Evolutionary conservation across 2,113 vertebrate genomes (phyloP), one percentile per base, ranked within the genome.

Genomic region (Amia ocellicauda): DNA sequence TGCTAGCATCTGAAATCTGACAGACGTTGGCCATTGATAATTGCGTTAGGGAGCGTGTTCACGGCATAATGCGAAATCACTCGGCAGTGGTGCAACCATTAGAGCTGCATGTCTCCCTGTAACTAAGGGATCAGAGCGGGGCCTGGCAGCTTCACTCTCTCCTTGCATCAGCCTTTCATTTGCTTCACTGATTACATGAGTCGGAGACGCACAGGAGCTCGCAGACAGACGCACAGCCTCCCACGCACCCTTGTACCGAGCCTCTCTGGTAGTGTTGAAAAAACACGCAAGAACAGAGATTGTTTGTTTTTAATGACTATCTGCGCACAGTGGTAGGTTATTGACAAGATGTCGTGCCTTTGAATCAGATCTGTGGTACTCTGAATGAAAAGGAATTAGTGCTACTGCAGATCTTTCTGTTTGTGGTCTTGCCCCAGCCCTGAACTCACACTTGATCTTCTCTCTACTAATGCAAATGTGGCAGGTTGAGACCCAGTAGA

Each of bases 21-120:
- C 65, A 60, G 65, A 53, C 53, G 36, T 40, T 45, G 24, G 59
- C 57, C 68, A 63, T 59, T 65, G 54, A 68, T 76, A 76, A 76
- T 76, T 55, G 11, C 36, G 61, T 74, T 70, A 70, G 67, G 41
- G 49, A 67, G 55, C 68, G 61, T 59, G 64, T 58, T 54, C 28
- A 67, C 55, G 63, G 60, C 57, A 64, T 66, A 52, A 58, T 62
- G 63, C 43, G 28, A 74, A 69, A 70, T 67, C 54, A 61, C 23
- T 55, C 16, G 57, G 24, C 47, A 50, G 11, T n/a, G 65, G 60
- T 22, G 42, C 53, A 43, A 51, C 45, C 60, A 69, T 66, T 74
- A 50, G n/a, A 7, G 23, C 47, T 52, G 57, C 41, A 62, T 69
- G 54, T 71, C 43, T 69, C 19, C 1, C 60, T 52, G 24, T 65